Base-by-base conservation (phyloP, 1,140 invertebrate genomes). In the Drosophila watanabei region DNA sequence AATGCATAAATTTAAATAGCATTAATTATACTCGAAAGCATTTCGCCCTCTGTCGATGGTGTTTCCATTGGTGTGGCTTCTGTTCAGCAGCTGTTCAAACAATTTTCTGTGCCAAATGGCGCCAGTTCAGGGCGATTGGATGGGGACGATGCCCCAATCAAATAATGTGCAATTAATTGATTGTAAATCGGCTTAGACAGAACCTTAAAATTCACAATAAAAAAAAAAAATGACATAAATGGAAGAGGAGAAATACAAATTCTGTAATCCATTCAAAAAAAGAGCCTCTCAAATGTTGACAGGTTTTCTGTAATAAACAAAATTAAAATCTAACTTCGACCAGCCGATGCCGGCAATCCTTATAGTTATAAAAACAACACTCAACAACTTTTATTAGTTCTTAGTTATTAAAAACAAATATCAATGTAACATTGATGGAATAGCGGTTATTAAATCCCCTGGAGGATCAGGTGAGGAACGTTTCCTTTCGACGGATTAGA, bases 1-100 rank as follows among this genome's bases (percentile, higher is more conserved):
- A 45, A 68, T 84, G 81, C 82, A 85, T 84, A 80, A 80, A 84
- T 84, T 84, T 73, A 63, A 87, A 79, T 71, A 80, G 70, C 69
- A 82, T 86, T 87, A 61, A 62, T 79, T 62, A 73, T 62, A 80
- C 60, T 56, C 64, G 49, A 77, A 80, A 61, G 54, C 61, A 54
- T 69, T 59, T 41, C 63, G 64, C 70, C 41, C 52, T 59, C 39
- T 45, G 35, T 75, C 52, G 37, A 30, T 49, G 59, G 52, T 63
- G 57, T 43, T 57, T 30, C 62, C 30, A 32, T 30, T 64, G 33
- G 37, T 79, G 62, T 46, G 49, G 58, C 52, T 73, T 71, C 54
- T 73, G 70, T 41, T 48, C 41, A 54, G 45, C 82, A 85, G 73
- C 68, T 85, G 82, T 81, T 80, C 48, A 64, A 85, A 85, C 75